These are phyloP conservation scores for Porphyrio hochstetteri DNA, from an alignment of 2,113 vertebrate genomes.

Conservation along the genomic window DNA sequence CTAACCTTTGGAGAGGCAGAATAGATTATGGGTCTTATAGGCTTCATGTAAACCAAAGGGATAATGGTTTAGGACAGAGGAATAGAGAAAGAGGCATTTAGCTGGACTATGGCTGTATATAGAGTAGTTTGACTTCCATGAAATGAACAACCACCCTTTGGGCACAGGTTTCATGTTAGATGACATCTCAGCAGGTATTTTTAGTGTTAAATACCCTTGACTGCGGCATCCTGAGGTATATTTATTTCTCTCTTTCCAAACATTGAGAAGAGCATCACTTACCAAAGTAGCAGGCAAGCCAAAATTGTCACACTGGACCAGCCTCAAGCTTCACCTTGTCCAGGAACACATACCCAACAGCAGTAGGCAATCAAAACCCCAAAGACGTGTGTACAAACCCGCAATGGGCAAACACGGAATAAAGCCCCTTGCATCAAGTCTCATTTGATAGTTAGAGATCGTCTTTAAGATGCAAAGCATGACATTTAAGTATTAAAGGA, in stretches of 20 bases:
- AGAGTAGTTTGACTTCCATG: background rate
- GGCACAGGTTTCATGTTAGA: background rate
- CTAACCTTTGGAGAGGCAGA: background rate
- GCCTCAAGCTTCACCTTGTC: background rate
- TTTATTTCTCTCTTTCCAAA: background rate
- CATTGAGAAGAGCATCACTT: background rate
- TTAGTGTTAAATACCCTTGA: background rate
- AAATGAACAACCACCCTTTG: background rate
- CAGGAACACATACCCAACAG: background rate
- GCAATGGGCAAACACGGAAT: background rate
- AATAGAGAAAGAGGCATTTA: background rate
- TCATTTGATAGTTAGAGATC: background rate
- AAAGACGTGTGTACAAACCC: background rate
- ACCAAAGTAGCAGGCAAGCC: background rate
- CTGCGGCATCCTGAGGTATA: background rate
- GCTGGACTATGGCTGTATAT: background rate
- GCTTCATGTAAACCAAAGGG: background rate
- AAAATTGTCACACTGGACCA: background rate
- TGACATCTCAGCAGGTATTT: background rate
- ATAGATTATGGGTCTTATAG: background rate
- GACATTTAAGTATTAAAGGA: constrained; percentile 4
- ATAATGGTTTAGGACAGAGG: background rate
- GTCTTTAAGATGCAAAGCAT: background rate
- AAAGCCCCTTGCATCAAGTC: background rate
- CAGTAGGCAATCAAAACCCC: background rate